Conservation (phyloP, 2,888 invertebrate species). For the Drosophila nr. fundita region DNA sequence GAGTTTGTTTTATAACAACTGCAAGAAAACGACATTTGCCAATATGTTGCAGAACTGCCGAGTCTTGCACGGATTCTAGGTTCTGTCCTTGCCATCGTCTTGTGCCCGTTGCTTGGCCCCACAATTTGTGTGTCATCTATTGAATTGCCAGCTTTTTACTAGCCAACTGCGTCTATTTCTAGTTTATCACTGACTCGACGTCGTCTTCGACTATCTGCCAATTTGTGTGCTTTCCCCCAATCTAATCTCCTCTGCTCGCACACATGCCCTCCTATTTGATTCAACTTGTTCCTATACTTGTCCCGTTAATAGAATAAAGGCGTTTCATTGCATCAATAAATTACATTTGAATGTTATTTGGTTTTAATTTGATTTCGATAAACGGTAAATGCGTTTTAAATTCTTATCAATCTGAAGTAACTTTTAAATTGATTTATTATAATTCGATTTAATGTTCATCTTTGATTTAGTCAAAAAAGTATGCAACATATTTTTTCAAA, state of each 20-base stretch:
- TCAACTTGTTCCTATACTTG: not conserved
- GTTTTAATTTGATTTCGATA: not conserved
- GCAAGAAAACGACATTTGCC: constrained; percentile 55
- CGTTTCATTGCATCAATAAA: constrained; percentile 41
- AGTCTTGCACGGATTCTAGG: constrained; percentile 1
- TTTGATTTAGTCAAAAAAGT: not conserved
- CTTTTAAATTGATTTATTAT: not conserved
- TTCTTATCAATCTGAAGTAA: not conserved
- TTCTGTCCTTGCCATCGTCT: constrained; percentile 16
- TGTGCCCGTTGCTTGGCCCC: not conserved
- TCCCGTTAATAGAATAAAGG: not conserved
- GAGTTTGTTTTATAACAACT: constrained; percentile 65
- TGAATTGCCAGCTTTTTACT: constrained; percentile 50
- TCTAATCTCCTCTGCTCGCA: not conserved
- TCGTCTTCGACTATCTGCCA: constrained; percentile 14
- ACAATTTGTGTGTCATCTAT: constrained; percentile 45
- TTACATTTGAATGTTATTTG: constrained; percentile 20
- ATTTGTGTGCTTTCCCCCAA: constrained; percentile 42
- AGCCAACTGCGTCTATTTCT: constrained; percentile 40
- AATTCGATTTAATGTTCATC: not conserved
- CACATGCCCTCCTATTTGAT: not conserved
- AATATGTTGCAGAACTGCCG: constrained; percentile 49
- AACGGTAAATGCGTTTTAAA: not conserved
- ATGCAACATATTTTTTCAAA: not conserved
- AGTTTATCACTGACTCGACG: constrained; percentile 28